Evolutionary conservation across 1,140 invertebrate genomes (phyloP), one percentile per base, ranked within the genome.

Genomic region (Diploscapter pachys): DNA sequence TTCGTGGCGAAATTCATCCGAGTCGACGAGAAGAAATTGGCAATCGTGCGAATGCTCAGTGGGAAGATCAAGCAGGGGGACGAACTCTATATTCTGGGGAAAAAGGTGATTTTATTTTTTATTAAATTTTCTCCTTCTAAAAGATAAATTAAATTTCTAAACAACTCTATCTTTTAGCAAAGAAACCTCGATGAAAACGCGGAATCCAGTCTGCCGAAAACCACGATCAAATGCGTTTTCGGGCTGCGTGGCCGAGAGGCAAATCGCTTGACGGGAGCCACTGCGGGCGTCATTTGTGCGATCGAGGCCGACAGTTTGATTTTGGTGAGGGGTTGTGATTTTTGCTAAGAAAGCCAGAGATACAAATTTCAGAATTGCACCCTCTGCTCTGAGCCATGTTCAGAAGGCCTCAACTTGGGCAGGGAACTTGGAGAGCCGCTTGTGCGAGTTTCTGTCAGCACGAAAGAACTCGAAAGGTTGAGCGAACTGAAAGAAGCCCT

Each of bases 241-340:
- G 87, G 96, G 77, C 88, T 99, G 50, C 95, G 98, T 92, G 96
- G 96, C 4, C 89, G 93, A 81, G 95, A 99, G 81, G 86, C 98
- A 53, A 91, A 95, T 86, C 80, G 88, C 0, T 88, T 97, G 11
- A 90, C 92, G 53, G 88, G 90, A 84, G 92, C 93, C 1, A 90
- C 91, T 13, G 92, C 93, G 71, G 96, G 96, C 5, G 95, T 94
- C 86, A 91, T 98, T 71, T 89, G 94, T 67, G 92, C 83, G n/a
- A 64, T 83, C 70, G 11, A 79, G 88, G 92, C 92, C 65, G 94
- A 98, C 8, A 2, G 6, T 68, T 52, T 68, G 75, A 92, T 93
- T 53, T 92, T 92, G 5, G 85, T 74, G 6, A 73, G 69, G 53
- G 61, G 77, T 4, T 67, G 70, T 4, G 76, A 71, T 9, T 66